Conservation (phyloP, 2,797 vertebrate species). For the Neostethus bicornis region DNA sequence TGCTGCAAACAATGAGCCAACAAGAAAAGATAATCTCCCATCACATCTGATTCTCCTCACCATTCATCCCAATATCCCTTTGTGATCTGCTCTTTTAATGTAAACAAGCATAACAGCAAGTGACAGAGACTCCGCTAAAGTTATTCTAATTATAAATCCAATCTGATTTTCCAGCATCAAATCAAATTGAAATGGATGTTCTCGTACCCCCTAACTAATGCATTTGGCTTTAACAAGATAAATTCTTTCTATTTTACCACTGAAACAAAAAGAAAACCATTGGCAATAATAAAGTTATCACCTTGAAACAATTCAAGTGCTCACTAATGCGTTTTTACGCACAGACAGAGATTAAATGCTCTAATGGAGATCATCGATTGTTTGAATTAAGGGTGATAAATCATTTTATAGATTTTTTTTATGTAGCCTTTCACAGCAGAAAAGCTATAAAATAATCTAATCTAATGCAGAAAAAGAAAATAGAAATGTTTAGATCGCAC, state of each 20-base stretch:
- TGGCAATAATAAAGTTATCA: conserved; percentile 12
- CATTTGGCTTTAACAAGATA: not conserved
- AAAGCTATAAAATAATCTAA: not conserved
- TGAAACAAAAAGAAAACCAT: not conserved
- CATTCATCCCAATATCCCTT: conserved; percentile 20
- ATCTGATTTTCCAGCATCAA: conserved; percentile 21
- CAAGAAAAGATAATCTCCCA: conserved; percentile 42
- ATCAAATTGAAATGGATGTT: conserved; percentile 18
- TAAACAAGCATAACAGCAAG: conserved; percentile 26
- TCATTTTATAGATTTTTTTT: not conserved
- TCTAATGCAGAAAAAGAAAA: not conserved
- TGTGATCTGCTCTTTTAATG: conserved; percentile 38
- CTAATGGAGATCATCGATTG: not conserved
- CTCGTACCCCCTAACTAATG: conserved; percentile 8
- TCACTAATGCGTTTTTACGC: conserved; percentile 37
- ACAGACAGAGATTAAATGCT: not conserved
- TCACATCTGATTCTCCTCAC: conserved; percentile 43
- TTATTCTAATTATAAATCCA: conserved; percentile 2
- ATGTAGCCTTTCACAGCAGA: not conserved
- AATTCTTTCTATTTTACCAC: not conserved
- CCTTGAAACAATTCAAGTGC: conserved; percentile 7
- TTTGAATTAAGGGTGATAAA: not conserved
- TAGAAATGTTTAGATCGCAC: not conserved
- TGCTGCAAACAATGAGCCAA: conserved; percentile 53
- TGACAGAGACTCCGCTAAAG: conserved; percentile 25